Base-by-base conservation (phyloP, 2,888 invertebrate species). In the Diaprepes abbreviatus region DNA sequence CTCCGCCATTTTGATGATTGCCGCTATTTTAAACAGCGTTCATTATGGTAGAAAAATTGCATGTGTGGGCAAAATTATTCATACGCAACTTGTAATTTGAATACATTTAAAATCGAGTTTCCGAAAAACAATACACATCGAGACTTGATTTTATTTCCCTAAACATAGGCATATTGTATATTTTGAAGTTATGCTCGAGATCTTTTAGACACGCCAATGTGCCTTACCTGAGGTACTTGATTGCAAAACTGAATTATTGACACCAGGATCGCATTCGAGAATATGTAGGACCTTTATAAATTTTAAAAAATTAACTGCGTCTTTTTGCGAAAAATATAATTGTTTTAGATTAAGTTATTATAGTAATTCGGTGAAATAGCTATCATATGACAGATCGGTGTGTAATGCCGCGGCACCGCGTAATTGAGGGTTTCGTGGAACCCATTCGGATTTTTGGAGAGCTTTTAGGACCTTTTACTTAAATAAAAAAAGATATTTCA, bases 21-120 rank as follows among this genome's bases (percentile, higher is more conserved):
- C 50, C 17, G 36, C 48, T 65, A 24, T 54, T 54, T 63, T 28
- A 35, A 50, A 35, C 54, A 14, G 40, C 35, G 55, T 43, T 40
- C 55, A 67, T 67, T 67, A 67, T 55, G 70, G 64, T 58, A 35
- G 50, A 54, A 38, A 64, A 70, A 70, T 70, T 64, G 70, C 70
- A 59, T 60, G 58, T 48, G 50, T 38, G 52, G 58, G 43, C 48
- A 52, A 70, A 64, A 70, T 69, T 70, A 70, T 70, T 70, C 54
- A 63, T 59, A 62, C 40, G 69, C 45, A 63, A 16, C 43, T 48
- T 57, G 54, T 59, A 70, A 70, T 70, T 70, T 70, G 70, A 70
- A 70, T 70, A 70, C 55, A 62, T 33, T 66, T 60, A 66, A n/a
- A 43, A 33, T 48, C 24, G 36, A 48, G 48, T 62, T 62, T 62